Evolutionary conservation across 2,797 vertebrate species (phyloP), one percentile per base, ranked within the genome.

Genomic region (Taeniopygia guttata): DNA sequence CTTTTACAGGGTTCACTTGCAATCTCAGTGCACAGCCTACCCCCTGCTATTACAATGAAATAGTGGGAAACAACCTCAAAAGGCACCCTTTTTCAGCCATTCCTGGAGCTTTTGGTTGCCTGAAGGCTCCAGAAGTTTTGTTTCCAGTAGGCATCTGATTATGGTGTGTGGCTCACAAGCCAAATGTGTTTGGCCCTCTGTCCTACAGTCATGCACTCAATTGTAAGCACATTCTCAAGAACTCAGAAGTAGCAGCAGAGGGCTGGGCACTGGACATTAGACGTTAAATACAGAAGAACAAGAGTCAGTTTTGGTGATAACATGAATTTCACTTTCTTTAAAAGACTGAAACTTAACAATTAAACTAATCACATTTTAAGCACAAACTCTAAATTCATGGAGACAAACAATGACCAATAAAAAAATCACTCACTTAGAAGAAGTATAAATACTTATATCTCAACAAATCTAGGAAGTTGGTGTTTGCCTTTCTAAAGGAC

Each of bases 401-500:
- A 81, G 26, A 56, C 8, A 63, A 91, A 93, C 38, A 92, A 84
- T 20, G 36, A 56, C 48, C 1, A 3, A 58, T 51, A 27, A 94
- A 93, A 62, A 85, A 70, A 67, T 23, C 26, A 49, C 80, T 91
- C 49, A 7, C 20, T 67, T 42, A 90, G 62, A 87, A 82, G 58
- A 36, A 66, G 27, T 20, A 59, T 30, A 93, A 92, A 85, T 81
- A 62, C 7, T 52, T 5, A 1, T 46, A 68, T 42, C 87, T 91
- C 48, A 83, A 90, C 69, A 80, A 66, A 91, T 42, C 36, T 72
- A 91, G 90, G 87, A 95, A 96, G 85, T 5, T 2, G 1, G 10
- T 75, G 76, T 80, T 93, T 91, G 73, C 38, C 72, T 91, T 93
- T 94, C 82, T 56, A 84, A 87, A 81, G 78, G 91, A 63, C 48